A percentile compares a stretch with the other conserved stretches of the same genome.
Conservation (phyloP, 2,797 vertebrate species). For the Platalea minor region DNA sequence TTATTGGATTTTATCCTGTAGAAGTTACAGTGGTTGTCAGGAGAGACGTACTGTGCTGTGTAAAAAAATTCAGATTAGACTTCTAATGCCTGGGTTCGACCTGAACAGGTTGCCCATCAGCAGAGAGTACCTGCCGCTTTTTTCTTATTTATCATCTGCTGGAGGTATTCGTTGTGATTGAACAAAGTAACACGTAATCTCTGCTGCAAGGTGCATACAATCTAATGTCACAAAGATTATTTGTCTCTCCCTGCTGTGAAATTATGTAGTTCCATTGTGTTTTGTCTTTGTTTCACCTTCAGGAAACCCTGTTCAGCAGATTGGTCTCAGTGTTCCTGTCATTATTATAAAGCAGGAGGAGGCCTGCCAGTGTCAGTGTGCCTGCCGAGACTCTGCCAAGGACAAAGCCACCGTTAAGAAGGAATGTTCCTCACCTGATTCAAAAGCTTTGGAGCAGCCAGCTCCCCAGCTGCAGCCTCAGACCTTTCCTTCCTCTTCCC, state of each 20-base stretch:
- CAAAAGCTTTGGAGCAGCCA: constrained; percentile 62
- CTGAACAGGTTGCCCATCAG: not conserved
- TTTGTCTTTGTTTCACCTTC: constrained; percentile 58
- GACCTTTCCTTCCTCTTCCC: constrained; percentile 70
- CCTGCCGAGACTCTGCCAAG: constrained; percentile 93
- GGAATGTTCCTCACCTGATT: constrained; percentile 71
- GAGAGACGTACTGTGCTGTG: not conserved
- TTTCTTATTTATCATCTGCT: not conserved
- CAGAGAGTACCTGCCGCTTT: not conserved
- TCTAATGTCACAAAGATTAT: not conserved
- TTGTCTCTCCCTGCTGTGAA: not conserved
- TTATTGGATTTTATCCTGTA: not conserved
- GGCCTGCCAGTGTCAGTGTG: constrained; percentile 96
- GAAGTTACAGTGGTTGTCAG: not conserved
- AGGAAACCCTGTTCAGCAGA: constrained; percentile 95
- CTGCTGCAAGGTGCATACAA: not conserved
- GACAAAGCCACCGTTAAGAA: constrained; percentile 82
- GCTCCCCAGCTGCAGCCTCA: constrained; percentile 62
- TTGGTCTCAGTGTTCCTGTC: constrained; percentile 96
- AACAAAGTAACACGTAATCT: not conserved
- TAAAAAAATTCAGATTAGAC: not conserved
- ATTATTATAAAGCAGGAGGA: constrained; percentile 99
- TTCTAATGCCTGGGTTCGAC: not conserved
- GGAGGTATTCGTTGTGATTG: not conserved
- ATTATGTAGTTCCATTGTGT: not conserved